A percentile compares a stretch with the other conserved stretches of the same genome.
Evolutionary conservation across 1,140 invertebrate genomes (phyloP).

Genomic region (Diorhabda carinulata): DNA sequence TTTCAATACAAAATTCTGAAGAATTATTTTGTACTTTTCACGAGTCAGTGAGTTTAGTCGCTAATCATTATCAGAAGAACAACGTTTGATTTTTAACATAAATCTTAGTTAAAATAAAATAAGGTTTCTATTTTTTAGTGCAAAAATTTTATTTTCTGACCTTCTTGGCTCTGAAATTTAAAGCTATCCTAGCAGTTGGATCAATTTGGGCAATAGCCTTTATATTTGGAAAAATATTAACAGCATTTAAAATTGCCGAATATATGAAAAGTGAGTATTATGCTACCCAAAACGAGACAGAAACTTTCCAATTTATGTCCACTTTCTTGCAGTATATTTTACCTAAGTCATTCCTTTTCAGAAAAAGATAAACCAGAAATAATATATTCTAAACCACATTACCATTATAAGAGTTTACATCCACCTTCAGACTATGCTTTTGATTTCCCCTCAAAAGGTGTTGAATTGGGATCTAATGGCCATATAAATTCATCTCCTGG

Average conservation of each 20-base stretch:
- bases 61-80: no score
- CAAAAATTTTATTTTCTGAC: slow-evolving; percentile 31
- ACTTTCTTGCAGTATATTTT: no score
- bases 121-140: slow-evolving; percentile 20
- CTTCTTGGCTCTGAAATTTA: slow-evolving; percentile 43
- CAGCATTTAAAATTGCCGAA: slow-evolving; percentile 37
- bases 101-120: no score
- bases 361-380: slow-evolving; percentile 5
- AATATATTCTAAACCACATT: not conserved
- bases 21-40: no score
- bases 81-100: no score
- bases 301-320: no score
- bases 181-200: slow-evolving; percentile 41
- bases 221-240: slow-evolving; percentile 42
- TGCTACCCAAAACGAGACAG: no score
- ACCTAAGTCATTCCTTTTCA: not conserved
- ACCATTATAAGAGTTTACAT: no score
- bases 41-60: no score
- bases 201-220: slow-evolving; percentile 36
- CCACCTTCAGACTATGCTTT: not conserved
- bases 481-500: not conserved
- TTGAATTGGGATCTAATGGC: not conserved
- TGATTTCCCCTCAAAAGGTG: not conserved
- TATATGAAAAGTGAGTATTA: slow-evolving; percentile 35
- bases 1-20: no score